Conservation (phyloP, 2,797 vertebrate genomes). For the Galaxias olidus region DNA sequence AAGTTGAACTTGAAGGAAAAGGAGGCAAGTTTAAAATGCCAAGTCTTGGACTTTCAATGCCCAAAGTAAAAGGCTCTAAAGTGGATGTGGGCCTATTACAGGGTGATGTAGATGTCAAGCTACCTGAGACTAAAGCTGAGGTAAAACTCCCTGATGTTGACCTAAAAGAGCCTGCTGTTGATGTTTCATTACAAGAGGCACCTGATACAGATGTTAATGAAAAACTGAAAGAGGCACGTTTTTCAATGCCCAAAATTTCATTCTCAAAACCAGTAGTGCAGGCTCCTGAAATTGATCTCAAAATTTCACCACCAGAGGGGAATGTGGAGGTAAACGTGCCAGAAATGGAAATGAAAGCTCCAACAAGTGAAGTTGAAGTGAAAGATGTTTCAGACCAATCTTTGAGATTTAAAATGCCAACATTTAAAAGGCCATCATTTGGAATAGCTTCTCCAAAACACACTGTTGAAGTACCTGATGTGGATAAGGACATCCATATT, state of each 20-base stretch:
- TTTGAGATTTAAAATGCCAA: constrained; percentile 53
- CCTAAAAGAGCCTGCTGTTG: constrained; percentile 20
- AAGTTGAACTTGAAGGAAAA: too few species aligned
- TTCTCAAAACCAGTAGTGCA: constrained; percentile 60
- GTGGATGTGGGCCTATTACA: neutral
- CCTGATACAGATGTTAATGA: constrained; percentile 32
- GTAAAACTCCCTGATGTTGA: constrained; percentile 16
- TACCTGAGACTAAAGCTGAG: constrained; percentile 16
- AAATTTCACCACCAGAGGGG: constrained; percentile 34
- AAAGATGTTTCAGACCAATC: constrained; percentile 29
- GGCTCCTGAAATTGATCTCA: constrained; percentile 39
- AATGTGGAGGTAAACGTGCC: constrained; percentile 28
- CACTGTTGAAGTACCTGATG: constrained; percentile 37
- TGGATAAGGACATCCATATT: constrained; percentile 20
- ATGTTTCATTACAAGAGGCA: constrained; percentile 18
- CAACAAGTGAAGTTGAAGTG: constrained; percentile 22
- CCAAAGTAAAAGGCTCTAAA: constrained; percentile 17
- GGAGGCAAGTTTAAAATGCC: too few species aligned
- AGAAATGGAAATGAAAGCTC: constrained; percentile 30
- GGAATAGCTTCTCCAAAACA: constrained; percentile 24
- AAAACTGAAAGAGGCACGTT: constrained; percentile 49
- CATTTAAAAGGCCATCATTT: constrained; percentile 45
- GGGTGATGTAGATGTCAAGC: neutral
- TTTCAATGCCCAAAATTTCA: constrained; percentile 55
- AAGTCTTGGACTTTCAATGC: constrained; percentile 54